Evolutionary conservation across 2,888 invertebrate species (phyloP), one percentile per base, ranked within the genome.

Genomic region (Salticus scenicus): DNA sequence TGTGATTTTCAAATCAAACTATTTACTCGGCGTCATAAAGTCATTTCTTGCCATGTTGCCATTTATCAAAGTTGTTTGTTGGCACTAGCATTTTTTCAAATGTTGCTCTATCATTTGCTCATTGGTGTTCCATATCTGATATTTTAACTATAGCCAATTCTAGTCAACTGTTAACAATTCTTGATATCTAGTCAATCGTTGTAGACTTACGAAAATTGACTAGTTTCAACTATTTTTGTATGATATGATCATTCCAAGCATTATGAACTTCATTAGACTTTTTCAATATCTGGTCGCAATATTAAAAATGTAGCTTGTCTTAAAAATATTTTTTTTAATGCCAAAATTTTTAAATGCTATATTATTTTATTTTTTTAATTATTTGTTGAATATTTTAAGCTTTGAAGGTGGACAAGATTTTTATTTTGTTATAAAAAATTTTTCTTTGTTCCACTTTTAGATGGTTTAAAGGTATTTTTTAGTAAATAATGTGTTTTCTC

Each of bases 21-120:
- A 69, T 75, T 80, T 63, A 4, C 63, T 72, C 64, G 72, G 79
- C 79, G 79, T 79, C 73, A 74, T n/a, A 37, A 28, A 64, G 37
- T 31, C 33, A 72, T 51, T 57, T 64, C 31, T 70, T 84, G 70
- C 70, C 63, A 83, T 71, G 70, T 83, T 76, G 83, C 83, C 83
- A 84, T 78, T 73, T 77, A 84, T 84, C 83, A 84, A 84, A 84
- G 83, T 84, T 84, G 71, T 76, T 42, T 73, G 83, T 80, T 80
- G 80, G 42, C 74, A 63, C 47, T 73, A 80, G 80, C 80, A 80
- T 41, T 74, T 41, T 57, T 20, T 41, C n/a, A 27, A 74, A 74
- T 74, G 63, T 63, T 74, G 74, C 69, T 76, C 57, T 77, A 72
- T 73, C 72, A 72, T 84, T 84, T 77, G 77, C 83, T 84, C 83